Conservation (phyloP, 1,140 invertebrate species). For the Grapholita molesta region DNA sequence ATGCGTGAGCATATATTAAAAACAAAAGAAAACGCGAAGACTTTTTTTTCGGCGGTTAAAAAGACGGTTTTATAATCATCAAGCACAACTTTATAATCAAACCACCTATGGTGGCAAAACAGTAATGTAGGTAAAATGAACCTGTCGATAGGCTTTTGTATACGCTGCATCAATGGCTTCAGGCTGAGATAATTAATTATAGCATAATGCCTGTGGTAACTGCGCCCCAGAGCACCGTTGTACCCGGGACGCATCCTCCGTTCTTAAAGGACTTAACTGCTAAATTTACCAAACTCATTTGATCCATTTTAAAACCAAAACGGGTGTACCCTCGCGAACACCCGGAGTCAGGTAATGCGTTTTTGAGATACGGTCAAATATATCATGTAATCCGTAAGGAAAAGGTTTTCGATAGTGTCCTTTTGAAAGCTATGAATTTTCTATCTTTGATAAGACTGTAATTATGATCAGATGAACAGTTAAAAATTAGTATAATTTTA, state of each 20-base stretch:
- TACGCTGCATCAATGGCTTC: background rate
- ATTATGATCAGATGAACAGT: background rate
- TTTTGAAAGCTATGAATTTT: background rate
- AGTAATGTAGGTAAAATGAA: background rate
- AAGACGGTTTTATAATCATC: too few relatives aligned
- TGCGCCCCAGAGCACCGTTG: conserved; percentile 1
- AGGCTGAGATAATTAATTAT: conserved; percentile 11
- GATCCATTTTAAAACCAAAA: background rate
- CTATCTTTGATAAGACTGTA: background rate
- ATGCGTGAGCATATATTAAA: too few relatives aligned
- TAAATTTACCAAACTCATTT: background rate
- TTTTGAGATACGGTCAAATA: conserved; percentile 37
- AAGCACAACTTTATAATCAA: background rate
- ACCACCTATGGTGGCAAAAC: background rate
- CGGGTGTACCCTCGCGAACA: conserved; percentile 30
- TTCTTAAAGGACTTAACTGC: background rate
- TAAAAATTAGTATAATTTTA: background rate
- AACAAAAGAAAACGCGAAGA: too few relatives aligned
- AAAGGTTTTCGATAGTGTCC: background rate
- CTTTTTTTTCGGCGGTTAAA: too few relatives aligned
- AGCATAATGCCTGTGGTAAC: background rate
- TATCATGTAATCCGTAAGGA: background rate
- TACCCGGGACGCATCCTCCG: background rate
- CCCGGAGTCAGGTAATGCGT: conserved; percentile 47
- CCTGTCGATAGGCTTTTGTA: background rate